phyloP scores from a whole-genome alignment of 2,113 vertebrate species.

The Erpornis zantholeuca region DNA sequence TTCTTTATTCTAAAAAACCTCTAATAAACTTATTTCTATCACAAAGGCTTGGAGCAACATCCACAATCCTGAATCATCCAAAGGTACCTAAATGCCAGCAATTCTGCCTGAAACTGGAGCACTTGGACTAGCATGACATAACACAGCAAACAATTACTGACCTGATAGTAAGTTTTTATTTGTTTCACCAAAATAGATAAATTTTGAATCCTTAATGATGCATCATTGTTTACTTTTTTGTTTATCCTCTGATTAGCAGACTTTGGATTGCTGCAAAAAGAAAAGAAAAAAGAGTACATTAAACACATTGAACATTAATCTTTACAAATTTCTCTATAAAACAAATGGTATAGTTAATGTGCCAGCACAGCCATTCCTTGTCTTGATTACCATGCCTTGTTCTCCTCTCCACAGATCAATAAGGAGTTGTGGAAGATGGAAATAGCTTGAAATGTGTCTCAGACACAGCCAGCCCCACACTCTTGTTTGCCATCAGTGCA shows the following conservation, averaged over 20 bases:
- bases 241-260: slow-evolving; percentile 89
- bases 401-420: neutral
- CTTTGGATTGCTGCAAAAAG: slow-evolving; percentile 86
- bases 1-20: neutral
- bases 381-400: neutral
- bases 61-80: neutral
- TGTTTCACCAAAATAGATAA: slow-evolving; percentile 91
- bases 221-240: slow-evolving; percentile 95
- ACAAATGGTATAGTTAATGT: neutral
- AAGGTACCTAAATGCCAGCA: neutral
- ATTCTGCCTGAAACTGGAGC: neutral
- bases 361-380: neutral
- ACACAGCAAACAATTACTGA: slow-evolving; percentile 61
- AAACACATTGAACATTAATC: neutral
- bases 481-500: neutral
- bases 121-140: neutral
- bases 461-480: neutral
- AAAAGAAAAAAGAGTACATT: neutral
- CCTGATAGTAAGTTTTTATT: slow-evolving; percentile 96
- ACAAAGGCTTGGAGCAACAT: neutral
- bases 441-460: neutral
- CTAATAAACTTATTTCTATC: neutral
- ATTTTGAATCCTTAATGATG: slow-evolving; percentile 92
- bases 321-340: neutral
- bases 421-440: neutral